A percentile compares a stretch with the other conserved stretches of the same genome.
These are phyloP conservation scores for Miichthys miiuy DNA, from an alignment of 2,797 vertebrate species.

Conservation along the genomic window DNA sequence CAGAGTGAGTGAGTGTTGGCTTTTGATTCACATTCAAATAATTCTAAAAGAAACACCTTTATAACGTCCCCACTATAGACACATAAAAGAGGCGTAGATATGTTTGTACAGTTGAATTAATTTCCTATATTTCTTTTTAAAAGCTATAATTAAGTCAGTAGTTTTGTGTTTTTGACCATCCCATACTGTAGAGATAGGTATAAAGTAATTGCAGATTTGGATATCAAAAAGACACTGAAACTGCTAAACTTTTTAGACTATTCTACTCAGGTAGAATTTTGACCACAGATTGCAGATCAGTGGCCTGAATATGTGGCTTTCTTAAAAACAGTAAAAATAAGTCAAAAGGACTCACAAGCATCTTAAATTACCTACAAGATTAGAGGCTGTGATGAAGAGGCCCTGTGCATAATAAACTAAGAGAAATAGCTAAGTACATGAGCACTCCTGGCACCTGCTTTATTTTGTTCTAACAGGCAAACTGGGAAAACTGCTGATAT, in stretches of 20 bases:
- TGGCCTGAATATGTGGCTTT: neutral
- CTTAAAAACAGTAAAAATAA: neutral
- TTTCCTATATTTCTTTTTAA: neutral
- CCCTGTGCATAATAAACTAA: neutral
- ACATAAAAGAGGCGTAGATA: neutral
- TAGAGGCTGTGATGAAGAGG: neutral
- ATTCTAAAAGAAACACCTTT: neutral
- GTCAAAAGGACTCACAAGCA: neutral
- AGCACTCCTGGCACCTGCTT: neutral
- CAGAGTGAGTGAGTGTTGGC: neutral
- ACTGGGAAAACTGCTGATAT: neutral
- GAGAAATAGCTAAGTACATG: neutral
- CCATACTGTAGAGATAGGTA: neutral
- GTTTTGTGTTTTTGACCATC: neutral
- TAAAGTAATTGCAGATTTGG: neutral
- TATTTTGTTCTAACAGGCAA: neutral
- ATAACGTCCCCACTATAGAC: neutral
- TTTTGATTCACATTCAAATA: slow-evolving; percentile 13
- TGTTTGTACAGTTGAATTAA: neutral
- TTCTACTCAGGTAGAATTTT: neutral
- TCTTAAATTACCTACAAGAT: neutral
- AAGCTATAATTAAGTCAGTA: neutral
- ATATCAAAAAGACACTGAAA: neutral
- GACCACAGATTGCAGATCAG: neutral
- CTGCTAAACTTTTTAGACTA: neutral